Conservation (phyloP, 1,140 invertebrate genomes). For the Apis dorsata region DNA sequence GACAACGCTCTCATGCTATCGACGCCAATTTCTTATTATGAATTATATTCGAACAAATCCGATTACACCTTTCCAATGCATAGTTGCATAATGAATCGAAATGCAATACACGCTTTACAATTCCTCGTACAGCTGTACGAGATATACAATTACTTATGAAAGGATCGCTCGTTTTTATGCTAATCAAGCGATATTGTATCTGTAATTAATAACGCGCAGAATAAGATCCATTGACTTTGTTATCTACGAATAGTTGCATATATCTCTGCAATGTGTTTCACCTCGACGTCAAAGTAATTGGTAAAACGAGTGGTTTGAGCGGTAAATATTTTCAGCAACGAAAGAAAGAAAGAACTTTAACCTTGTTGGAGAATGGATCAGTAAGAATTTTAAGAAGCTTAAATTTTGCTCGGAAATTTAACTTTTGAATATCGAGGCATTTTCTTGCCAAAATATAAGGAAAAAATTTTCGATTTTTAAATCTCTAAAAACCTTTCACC, state of each 20-base stretch:
- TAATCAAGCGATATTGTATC: not conserved
- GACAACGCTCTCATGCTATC: not conserved
- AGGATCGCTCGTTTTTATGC: not conserved
- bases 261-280: no score
- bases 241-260: not conserved
- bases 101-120: not conserved
- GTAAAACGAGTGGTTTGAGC: no score
- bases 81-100: slow-evolving; percentile 10
- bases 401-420: no score
- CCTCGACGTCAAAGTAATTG: no score
- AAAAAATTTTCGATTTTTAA: no score
- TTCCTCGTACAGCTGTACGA: not conserved
- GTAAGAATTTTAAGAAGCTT: no score
- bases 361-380: no score
- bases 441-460: no score
- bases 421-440: no score
- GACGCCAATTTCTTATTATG: slow-evolving; percentile 7
- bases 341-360: no score
- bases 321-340: no score
- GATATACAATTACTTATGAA: not conserved
- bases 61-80: slow-evolving; percentile 21
- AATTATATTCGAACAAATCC: slow-evolving; percentile 27
- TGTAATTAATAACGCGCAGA: not conserved
- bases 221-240: not conserved
- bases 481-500: no score